A percentile compares a stretch with the other conserved stretches of the same genome.
Conservation (phyloP, 30 jellyfish, hydroid and myxozoan species). For the Catostylus mosaicus region DNA sequence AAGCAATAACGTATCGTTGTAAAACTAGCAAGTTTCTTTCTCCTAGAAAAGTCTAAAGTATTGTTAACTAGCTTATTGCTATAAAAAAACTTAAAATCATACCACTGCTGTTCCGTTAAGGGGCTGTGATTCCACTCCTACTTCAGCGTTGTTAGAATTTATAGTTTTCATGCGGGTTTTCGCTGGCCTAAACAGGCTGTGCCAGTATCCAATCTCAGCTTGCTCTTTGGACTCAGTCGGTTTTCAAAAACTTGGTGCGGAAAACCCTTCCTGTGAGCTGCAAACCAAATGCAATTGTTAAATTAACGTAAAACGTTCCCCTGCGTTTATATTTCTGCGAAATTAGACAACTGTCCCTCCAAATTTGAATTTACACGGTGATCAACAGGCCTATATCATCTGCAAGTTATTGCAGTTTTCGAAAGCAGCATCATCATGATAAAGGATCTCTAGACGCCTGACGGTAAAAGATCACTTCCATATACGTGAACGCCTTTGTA, state of each 20-base stretch:
- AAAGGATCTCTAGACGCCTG: constrained; percentile 3
- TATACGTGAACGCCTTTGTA: background rate
- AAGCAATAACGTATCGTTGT: too few species aligned
- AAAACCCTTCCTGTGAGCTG: background rate
- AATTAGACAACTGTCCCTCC: background rate
- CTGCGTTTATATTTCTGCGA: background rate
- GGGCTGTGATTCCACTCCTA: constrained; percentile 81
- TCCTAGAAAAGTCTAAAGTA: too few species aligned
- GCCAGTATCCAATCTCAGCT: constrained; percentile 63
- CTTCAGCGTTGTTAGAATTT: constrained; percentile 64
- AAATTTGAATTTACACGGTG: background rate
- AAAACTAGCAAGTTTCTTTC: too few species aligned
- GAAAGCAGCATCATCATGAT: constrained; percentile 23
- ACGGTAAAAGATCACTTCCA: background rate
- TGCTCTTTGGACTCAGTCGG: constrained; percentile 63
- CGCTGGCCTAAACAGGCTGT: constrained; percentile 38
- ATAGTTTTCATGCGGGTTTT: constrained; percentile 77
- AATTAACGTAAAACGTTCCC: background rate
- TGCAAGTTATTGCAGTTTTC: constrained; percentile 6
- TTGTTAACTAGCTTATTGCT: background rate
- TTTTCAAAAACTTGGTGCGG: background rate
- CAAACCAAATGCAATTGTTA: background rate
- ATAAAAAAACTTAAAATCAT: constrained; percentile 13
- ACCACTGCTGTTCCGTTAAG: constrained; percentile 79
- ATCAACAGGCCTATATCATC: background rate